A percentile compares a stretch with the other conserved stretches of the same genome.
These are phyloP conservation scores for Priocnemis perturbator DNA, from an alignment of 2,888 invertebrate genomes.

Conservation along the genomic window DNA sequence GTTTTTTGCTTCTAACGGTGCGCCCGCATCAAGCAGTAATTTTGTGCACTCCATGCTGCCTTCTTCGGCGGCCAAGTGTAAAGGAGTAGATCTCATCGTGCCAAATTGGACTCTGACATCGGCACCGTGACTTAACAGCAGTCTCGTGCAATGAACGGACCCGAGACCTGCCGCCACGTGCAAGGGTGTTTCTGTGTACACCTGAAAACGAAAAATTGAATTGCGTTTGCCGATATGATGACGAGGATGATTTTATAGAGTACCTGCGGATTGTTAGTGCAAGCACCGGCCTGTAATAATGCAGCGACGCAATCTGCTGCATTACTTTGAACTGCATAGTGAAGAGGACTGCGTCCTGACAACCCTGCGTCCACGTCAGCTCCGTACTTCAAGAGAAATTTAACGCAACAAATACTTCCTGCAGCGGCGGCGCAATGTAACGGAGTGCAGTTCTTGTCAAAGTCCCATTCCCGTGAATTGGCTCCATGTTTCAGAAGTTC, in stretches of 20 bases:
- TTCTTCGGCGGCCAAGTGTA: slow-evolving; percentile 93
- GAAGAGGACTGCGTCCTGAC: slow-evolving; percentile 83
- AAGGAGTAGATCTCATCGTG: slow-evolving; percentile 83
- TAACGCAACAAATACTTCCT: slow-evolving; percentile 79
- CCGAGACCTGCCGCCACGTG: slow-evolving; percentile 89
- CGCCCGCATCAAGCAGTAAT: slow-evolving; percentile 84
- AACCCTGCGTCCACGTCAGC: slow-evolving; percentile 88
- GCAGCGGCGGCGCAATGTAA: slow-evolving; percentile 86
- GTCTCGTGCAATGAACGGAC: slow-evolving; percentile 81
- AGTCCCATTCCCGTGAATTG: slow-evolving; percentile 85
- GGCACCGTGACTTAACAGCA: slow-evolving; percentile 87
- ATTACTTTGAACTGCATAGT: slow-evolving; percentile 89
- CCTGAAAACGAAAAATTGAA: slow-evolving; percentile 72
- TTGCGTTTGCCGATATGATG: slow-evolving; percentile 24
- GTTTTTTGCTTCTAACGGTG: slow-evolving; percentile 86
- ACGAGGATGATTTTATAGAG: too few species aligned
- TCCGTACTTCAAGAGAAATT: slow-evolving; percentile 82
- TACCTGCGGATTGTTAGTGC: slow-evolving; percentile 89
- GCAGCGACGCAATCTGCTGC: slow-evolving; percentile 84
- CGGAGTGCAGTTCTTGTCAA: slow-evolving; percentile 82
- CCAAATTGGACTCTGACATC: slow-evolving; percentile 87
- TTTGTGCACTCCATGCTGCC: slow-evolving; percentile 87
- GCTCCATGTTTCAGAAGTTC: slow-evolving; percentile 83
- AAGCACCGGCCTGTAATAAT: slow-evolving; percentile 86
- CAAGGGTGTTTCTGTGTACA: slow-evolving; percentile 89